Evolutionary conservation across 2,888 invertebrate species (phyloP).

Genomic region (Apodemia mormo): DNA sequence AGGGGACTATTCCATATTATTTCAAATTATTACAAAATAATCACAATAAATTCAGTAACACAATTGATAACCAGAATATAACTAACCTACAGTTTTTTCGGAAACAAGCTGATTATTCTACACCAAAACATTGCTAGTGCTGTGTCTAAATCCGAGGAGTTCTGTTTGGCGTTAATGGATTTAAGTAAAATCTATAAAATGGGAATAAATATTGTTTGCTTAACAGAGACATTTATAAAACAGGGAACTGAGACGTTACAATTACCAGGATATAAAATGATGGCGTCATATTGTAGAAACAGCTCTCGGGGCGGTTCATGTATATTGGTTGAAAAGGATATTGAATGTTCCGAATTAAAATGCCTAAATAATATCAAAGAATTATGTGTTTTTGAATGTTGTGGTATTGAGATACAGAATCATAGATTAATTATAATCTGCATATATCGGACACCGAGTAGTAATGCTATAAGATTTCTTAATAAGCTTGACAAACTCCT

Average conservation of each 20-base stretch:
- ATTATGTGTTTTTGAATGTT: slow-evolving; percentile 14
- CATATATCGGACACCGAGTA: slow-evolving; percentile 23
- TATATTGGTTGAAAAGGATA: neutral
- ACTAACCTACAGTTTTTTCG: neutral
- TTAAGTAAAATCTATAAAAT: neutral
- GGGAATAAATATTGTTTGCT: neutral
- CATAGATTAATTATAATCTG: slow-evolving; percentile 15
- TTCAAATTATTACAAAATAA: neutral
- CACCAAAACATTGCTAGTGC: neutral
- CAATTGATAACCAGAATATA: neutral
- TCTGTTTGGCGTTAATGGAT: neutral
- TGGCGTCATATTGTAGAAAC: neutral
- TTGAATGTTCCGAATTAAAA: neutral
- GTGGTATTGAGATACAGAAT: slow-evolving; percentile 12
- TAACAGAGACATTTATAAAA: slow-evolving; percentile 4
- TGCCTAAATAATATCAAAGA: neutral
- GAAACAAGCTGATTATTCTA: neutral
- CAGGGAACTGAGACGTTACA: neutral
- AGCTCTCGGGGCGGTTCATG: neutral
- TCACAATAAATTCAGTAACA: neutral
- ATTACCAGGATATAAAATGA: neutral
- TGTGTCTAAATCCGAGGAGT: neutral
- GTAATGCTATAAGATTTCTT: slow-evolving; percentile 26
- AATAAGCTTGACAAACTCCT: neutral
- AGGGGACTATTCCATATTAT: neutral